Base-by-base conservation (phyloP, 1,140 invertebrate genomes). In the Cylas formicarius region DNA sequence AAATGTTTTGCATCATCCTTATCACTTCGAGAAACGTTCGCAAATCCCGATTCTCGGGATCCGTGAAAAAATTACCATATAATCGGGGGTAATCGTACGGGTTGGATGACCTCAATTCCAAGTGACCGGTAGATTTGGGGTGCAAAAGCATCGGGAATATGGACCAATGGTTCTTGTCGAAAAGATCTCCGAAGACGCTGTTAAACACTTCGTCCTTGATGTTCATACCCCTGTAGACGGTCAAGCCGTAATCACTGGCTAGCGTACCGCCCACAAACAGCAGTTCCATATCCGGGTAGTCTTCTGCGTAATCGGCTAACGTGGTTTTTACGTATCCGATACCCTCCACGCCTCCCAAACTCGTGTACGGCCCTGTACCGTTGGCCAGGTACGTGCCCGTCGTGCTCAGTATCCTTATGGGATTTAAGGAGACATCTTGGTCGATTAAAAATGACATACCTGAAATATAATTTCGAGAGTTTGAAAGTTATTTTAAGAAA, bases 361-460 rank as follows among this genome's bases (percentile, higher is more conserved):
- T 70, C 62, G 63, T 55, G 10, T 62, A 40, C 10, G 52, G 50
- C 37, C 55, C 65, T 49, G 34, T 61, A 47, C 56, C 56, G 21
- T 52, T 45, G 2, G 29, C 14, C 11, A 48, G n/a, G 20, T 48
- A 53, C 9, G 22, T 17, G 18, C 45, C 20, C 20, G 34, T 17
- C 13, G 6, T 8, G 17, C 6, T 26, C 24, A 26, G 9, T 17
- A 49, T 16, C 9, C 36, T 43, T 23, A 16, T 11, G 2, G 32
- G 24, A 18, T 23, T 17, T 29, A 13, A 9, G 14, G 38, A 45
- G n/a, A 45, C 31, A 16, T 32, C 28, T 29, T 27, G 21, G 59
- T 90, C 79, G 0, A 90, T 71, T 2, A 86, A 66, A 53, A 88
- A 90, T 5, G 85, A 86, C 7, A 90, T 58, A 0, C 86, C 86